Percentiles rank a stretch among this genome's conserved stretches.
Conservation (phyloP, 2,888 invertebrate genomes). For the Flexamia atlantica region DNA sequence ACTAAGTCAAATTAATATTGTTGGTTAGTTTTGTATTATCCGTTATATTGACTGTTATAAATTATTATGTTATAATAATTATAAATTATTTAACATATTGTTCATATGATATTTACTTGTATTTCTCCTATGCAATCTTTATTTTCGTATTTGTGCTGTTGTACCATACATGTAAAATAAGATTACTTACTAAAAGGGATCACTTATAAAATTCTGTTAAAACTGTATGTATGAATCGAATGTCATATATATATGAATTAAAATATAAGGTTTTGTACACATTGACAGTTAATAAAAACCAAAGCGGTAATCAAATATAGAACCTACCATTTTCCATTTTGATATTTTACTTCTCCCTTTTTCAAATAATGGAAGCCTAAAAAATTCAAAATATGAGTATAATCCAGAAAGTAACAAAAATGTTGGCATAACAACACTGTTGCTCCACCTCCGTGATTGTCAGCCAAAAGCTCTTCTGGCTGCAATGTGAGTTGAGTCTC, state of each 20-base stretch:
- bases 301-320: constrained; percentile 58
- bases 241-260: constrained; percentile 29
- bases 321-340: constrained; percentile 10
- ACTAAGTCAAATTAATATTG: constrained; percentile 62
- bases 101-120: constrained; percentile 50
- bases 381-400: no score
- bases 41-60: constrained; percentile 62
- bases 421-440: no score
- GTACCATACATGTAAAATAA: constrained; percentile 30
- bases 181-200: constrained; percentile 29
- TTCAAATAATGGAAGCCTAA: no score
- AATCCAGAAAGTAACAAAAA: no score
- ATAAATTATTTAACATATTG: constrained; percentile 62
- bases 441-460: no score
- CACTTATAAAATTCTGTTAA: constrained; percentile 28
- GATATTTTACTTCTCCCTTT: background rate
- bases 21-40: constrained; percentile 63
- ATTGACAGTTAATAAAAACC: constrained; percentile 51
- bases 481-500: no score
- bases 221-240: constrained; percentile 40
- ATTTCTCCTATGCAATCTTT: constrained; percentile 29
- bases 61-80: constrained; percentile 62
- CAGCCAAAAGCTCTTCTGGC: no score
- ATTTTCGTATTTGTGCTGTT: constrained; percentile 30
- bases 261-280: constrained; percentile 54